Evolutionary conservation across 2,113 vertebrate genomes (phyloP), one percentile per base, ranked within the genome.

Genomic region (Centropristis striata): DNA sequence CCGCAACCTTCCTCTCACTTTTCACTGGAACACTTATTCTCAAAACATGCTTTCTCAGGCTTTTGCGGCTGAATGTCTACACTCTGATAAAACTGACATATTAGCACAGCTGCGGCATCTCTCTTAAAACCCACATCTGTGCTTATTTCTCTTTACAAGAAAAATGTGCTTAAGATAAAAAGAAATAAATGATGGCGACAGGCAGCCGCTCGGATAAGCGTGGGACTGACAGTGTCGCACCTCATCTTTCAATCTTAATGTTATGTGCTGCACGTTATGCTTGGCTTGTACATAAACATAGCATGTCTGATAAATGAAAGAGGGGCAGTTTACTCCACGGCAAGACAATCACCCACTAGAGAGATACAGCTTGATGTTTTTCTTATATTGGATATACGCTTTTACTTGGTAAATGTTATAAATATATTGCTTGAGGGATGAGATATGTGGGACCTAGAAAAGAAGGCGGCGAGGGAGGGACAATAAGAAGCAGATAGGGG

Each of bases 231-330:
- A 58, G 57, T 70, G 88, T 67, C 44, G 25, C 37, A 42, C 57
- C 83, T 78, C 81, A 88, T 78, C 67, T 64, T 66, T 82, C 85
- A 86, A 36, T 57, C 53, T 73, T 68, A 67, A 80, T 71, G 76
- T 61, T 63, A 50, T 72, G 28, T 63, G 68, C 81, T 51, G 58
- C 49, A n/a, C 23, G 39, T 59, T 53, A 25, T 21, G 58, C 68
- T 66, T 53, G 27, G 39, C 69, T 70, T 61, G 58, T 55, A 82
- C 77, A 84, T 78, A 84, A 69, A 77, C 57, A 78, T 27, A 71
- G 75, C 23, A 68, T 27, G 72, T 84, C 79, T 78, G 84, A 86
- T 88, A 60, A 80, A 81, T 75, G 44, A 61, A 64, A 69, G 41
- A 63, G 21, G 66, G 44, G 23, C 41, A 51, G 74, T 86, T 85